These are phyloP conservation scores for Sus scrofa DNA, from an alignment of 2,113 vertebrate genomes.

Conservation along the genomic window T2T-Sscrofa CM000828.6:68651001-68651500, in stretches of 20 bases:
- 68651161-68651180: conserved; percentile 89
- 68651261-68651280: not conserved
- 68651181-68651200: conserved; percentile 87
- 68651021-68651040: conserved; percentile 92
- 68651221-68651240: conserved; percentile 67
- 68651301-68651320: not conserved
- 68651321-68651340: not conserved
- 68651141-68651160: conserved; percentile 88
- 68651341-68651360: conserved; percentile 52
- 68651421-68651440: conserved; percentile 80
- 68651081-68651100: conserved; percentile 88
- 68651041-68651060: conserved; percentile 91
- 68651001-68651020: conserved; percentile 90
- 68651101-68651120: conserved; percentile 88
- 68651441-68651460: conserved; percentile 69
- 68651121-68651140: conserved; percentile 89
- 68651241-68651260: conserved; percentile 58
- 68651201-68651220: conserved; percentile 79
- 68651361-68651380: conserved; percentile 66
- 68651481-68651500: conserved; percentile 82
- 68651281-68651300: not conserved
- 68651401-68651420: not conserved
- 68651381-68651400: conserved; percentile 20
- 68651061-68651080: conserved; percentile 92
- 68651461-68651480: conserved; percentile 76